Percentiles rank a stretch among this genome's conserved stretches.
phyloP scores from a whole-genome alignment of 2,797 vertebrate genomes.

The Ptychadena robeensis region DNA sequence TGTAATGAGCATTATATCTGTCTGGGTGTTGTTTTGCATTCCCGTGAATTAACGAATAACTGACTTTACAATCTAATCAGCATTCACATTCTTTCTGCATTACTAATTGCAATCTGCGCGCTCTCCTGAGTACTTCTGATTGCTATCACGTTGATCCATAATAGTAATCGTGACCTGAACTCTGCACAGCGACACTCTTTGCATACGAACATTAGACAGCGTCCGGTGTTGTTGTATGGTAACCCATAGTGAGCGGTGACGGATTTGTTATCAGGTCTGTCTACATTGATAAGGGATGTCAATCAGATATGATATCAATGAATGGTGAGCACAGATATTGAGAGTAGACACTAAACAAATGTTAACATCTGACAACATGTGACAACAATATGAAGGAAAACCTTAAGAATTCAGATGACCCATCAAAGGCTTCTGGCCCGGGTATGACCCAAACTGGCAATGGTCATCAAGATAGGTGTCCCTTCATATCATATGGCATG shows the following conservation, averaged over 20 bases:
- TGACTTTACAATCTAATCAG: conserved; percentile 42
- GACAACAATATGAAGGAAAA: not conserved
- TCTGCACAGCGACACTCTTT: not conserved
- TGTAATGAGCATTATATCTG: not conserved
- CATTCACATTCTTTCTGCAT: conserved; percentile 40
- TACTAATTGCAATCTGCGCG: conserved; percentile 37
- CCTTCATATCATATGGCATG: no score
- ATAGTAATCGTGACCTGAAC: not conserved
- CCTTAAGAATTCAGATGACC: not conserved
- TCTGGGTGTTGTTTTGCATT: conserved; percentile 5
- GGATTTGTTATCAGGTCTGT: no score
- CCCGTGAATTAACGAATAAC: conserved; percentile 28
- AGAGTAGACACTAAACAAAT: not conserved
- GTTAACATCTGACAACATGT: not conserved
- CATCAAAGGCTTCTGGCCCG: no score
- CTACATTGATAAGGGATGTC: no score
- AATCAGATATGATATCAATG: no score
- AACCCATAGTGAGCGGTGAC: not conserved
- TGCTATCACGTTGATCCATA: conserved; percentile 17
- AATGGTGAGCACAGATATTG: not conserved
- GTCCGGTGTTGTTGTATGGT: not conserved
- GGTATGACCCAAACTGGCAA: no score
- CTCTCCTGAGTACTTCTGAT: conserved; percentile 29
- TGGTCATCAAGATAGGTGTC: no score
- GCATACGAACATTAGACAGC: not conserved